These are phyloP conservation scores for Lampris megalopsis DNA, from an alignment of 2,113 vertebrate species.

Conservation along the genomic window DNA sequence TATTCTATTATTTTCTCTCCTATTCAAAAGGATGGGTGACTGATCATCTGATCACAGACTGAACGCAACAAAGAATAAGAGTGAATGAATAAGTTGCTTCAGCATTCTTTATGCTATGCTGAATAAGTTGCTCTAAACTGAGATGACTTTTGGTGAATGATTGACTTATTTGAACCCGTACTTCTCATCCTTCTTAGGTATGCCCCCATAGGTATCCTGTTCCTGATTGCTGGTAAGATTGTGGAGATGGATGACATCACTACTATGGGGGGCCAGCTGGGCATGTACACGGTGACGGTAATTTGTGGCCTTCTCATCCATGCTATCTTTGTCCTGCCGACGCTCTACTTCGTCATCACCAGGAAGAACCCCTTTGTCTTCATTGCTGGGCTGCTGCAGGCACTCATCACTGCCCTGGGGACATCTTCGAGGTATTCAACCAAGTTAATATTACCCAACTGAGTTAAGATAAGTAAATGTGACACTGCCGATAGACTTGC, in stretches of 20 bases:
- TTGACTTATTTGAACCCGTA: neutral
- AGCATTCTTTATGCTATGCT: too few species aligned
- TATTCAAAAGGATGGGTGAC: neutral
- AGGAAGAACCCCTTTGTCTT: constrained; percentile 94
- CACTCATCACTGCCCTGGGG: constrained; percentile 94
- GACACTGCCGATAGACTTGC: too few species aligned
- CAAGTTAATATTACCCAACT: neutral
- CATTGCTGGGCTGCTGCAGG: constrained; percentile 93
- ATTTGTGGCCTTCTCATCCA: constrained; percentile 92
- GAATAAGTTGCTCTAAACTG: too few species aligned
- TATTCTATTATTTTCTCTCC: too few species aligned
- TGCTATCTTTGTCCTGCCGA: constrained; percentile 88
- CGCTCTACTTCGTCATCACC: constrained; percentile 93
- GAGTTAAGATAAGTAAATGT: neutral
- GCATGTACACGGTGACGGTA: constrained; percentile 95
- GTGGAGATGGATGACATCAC: constrained; percentile 96
- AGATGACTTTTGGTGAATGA: neutral
- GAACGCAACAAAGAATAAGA: neutral
- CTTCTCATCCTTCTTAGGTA: constrained; percentile 84
- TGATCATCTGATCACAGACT: neutral
- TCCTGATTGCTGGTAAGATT: constrained; percentile 98
- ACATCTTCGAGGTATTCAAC: constrained; percentile 92
- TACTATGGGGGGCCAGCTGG: constrained; percentile 93
- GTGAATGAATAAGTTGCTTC: too few species aligned
- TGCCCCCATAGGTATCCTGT: constrained; percentile 94